Base-by-base conservation (phyloP, 2,888 invertebrate genomes). In the Heliconius cydno region DNA sequence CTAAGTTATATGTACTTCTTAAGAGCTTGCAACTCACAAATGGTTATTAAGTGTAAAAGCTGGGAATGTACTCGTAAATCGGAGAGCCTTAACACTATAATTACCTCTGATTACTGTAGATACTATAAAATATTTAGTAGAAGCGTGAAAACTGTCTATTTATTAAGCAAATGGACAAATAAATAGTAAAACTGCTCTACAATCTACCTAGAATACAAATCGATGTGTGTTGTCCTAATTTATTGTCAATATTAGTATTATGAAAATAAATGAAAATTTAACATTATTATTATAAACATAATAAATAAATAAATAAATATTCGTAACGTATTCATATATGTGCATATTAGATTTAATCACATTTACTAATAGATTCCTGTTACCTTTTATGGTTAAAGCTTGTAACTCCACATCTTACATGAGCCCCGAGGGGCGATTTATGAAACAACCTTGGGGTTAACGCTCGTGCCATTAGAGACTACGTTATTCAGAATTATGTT, bases 401-500 rank as follows among this genome's bases (percentile, higher is more conserved):
- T 57, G 72, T 60, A 73, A 25, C 73, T 60, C n/a, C 7, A 22
- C 57, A 73, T 60, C 60, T 73, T 70, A 73, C 57, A 73, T 34
- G 30, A 34, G 60, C 73, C 60, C 57, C 57, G 13, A 72, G 57
- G 72, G 72, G 72, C 52, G 72, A 72, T 72, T 57, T 72, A 60
- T 34, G 57, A 34, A 73, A n/a, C 34, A 73, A 57, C 57, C 57
- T 73, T 60, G 34, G 57, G 57, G 73, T 57, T 60, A 60, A 60
- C 73, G 57, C 73, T 73, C 57, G 73, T 60, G 34, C 60, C 60
- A 15, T 73, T 73, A n/a, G n/a, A 57, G 52, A 30, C 52, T 72
- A 28, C 30, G 52, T 71, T 71, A 30, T 52, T 52, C 30, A 52
- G 28, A 52, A 57, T 25, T 46, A 71, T 28, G 22, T 52, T 57